Evolutionary conservation across 1,140 invertebrate species (phyloP), one percentile per base, ranked within the genome.

Genomic region (Ips nitidus): DNA sequence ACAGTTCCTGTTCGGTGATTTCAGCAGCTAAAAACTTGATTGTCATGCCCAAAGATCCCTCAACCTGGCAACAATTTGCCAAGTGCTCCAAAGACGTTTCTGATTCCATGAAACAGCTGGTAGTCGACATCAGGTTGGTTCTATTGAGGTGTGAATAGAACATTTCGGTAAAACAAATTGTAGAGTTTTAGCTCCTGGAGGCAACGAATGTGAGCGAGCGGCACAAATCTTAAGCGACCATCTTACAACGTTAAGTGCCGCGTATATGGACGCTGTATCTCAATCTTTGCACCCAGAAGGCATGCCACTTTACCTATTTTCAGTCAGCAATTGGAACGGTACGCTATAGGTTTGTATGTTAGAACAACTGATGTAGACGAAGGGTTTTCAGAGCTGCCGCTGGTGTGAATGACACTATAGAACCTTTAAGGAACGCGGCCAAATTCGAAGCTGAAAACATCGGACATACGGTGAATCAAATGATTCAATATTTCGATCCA

Each of bases 61-160:
- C 92, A 2, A 94, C 93, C 2, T 99, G 97, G 94, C 95, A 97
- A 78, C 83, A 91, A 50, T 86, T 99, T 59, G 95, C 97, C 0
- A 91, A 89, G 75, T 94, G 98, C 80, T 97, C 94, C 75, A 97
- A 96, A 80, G 91, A 89, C 74, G 95, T 99, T 0, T 98, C 95
- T 8, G 96, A 99, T 78, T 94, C 95, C 1, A 98, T 99, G 73
- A 99, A 98, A 81, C 88, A 90, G 7, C 84, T 99, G 1, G 94
- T 97, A 0, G 89, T 93, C 40, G 92, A 94, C 47, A 97, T 98
- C 69, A 87, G 87, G 89, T 90, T 22, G 22, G 22, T 22, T 22
- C 22, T 41, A 8, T 40, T 50, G 47, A 2, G 47, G 7, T 50
- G 7, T 50, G 47, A 22, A 38, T 47, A 52, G 8, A 22, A 47